Conservation (phyloP, 2,113 vertebrate species). For the Orcinus orca region DNA sequence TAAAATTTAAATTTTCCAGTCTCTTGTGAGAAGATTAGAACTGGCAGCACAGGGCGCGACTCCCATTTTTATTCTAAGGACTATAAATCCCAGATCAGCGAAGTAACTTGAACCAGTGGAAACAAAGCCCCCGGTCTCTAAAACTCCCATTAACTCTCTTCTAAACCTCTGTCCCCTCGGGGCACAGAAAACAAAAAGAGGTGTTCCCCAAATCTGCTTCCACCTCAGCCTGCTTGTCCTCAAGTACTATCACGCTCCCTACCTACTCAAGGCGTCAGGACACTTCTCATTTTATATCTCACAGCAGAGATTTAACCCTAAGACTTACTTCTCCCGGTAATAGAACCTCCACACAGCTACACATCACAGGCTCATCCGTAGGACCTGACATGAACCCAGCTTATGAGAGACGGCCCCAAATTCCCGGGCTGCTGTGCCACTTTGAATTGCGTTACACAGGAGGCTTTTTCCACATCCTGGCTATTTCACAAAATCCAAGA, state of each 20-base stretch:
- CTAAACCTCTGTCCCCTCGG: not conserved
- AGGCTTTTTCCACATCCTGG: not conserved
- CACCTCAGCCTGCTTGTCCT: not conserved
- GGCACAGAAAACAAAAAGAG: not conserved
- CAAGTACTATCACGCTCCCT: not conserved
- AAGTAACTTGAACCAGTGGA: not conserved
- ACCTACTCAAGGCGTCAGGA: not conserved
- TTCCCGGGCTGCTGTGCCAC: not conserved
- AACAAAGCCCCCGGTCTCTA: not conserved
- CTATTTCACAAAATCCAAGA: not conserved
- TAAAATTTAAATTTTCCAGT: not conserved
- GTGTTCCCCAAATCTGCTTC: not conserved
- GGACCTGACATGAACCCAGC: not conserved
- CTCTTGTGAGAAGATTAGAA: not conserved
- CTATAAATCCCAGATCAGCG: not conserved
- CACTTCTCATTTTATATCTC: not conserved
- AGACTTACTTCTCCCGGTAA: not conserved
- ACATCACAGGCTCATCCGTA: not conserved
- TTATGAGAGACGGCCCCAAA: not conserved
- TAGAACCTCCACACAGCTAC: not conserved
- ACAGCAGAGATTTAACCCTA: slow-evolving; percentile 38
- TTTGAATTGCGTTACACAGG: not conserved
- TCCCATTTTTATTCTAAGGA: not conserved
- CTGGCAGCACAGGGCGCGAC: accelerated
- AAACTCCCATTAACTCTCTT: not conserved